A percentile compares a stretch with the other conserved stretches of the same genome.
Conservation (phyloP, 2,888 invertebrate species). For the Lysandra coridon region DNA sequence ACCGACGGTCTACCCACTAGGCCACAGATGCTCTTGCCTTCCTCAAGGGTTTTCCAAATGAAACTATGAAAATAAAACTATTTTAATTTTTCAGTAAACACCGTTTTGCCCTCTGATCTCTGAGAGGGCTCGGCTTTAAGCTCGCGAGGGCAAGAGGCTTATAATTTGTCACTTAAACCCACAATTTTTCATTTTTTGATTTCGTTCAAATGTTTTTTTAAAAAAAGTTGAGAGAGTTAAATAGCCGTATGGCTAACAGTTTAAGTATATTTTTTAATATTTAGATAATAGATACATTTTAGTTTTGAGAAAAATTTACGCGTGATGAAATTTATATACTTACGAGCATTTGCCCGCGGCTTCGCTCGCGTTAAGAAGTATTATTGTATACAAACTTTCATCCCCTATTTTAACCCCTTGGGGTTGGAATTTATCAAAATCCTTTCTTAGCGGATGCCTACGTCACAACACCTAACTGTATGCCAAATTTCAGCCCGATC, state of each 20-base stretch:
- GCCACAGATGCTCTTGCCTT: not conserved
- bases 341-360: too few species aligned
- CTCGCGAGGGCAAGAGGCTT: not conserved
- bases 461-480: too few species aligned
- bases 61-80: not conserved
- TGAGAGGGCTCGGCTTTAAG: not conserved
- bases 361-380: too few species aligned
- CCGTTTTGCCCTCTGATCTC: not conserved
- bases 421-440: too few species aligned
- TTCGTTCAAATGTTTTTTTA: not conserved
- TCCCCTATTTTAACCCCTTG: too few species aligned
- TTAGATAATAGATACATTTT: not conserved
- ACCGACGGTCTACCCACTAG: too few species aligned
- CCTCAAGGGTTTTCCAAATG: not conserved
- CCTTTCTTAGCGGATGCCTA: too few species aligned
- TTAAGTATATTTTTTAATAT: not conserved
- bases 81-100: not conserved
- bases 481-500: too few species aligned
- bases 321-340: too few species aligned
- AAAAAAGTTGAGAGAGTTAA: not conserved
- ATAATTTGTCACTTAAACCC: slow-evolving; percentile 17
- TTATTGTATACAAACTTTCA: too few species aligned
- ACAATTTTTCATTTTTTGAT: not conserved
- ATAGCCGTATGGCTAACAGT: not conserved
- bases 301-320: too few species aligned